Evolutionary conservation across 2,888 invertebrate species (phyloP), one percentile per base, ranked within the genome.

Genomic region (Monochamus alternatus): DNA sequence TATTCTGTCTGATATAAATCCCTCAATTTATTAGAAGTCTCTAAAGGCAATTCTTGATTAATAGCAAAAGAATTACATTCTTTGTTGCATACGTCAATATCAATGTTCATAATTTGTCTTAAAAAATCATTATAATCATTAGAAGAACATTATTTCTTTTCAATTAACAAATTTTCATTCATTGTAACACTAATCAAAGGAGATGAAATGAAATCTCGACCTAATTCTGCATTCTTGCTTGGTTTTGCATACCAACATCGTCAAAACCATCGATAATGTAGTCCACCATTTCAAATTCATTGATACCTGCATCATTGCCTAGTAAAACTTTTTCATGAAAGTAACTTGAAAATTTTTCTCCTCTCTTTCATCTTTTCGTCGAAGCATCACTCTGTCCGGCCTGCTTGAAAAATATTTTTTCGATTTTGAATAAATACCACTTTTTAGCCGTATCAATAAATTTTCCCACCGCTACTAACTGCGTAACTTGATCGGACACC

Each of bases 321-420:
- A 77, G 64, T 38, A 69, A 66, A 8, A 79, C 72, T 71, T 79
- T 79, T 5, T 79, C 77, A 14, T 75, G 72, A 66, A 47, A 77
- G 62, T 79, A 79, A 5, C 14, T 64, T 8, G 74, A 22, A 47
- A 77, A 79, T 31, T 67, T 77, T 51, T 77, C 79, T 67, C 58
- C 64, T 8, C 14, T 58, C 4, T 63, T 65, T 77, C 79, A 79
- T 31, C 69, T 67, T 66, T n/a, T 22, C 30, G 38, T 9, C 38
- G 7, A 7, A 63, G n/a, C 9, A 8, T n/a, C 10, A 63, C 71
- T 71, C 68, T 62, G 38, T 66, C 74, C 10, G 52, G 52, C 12
- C 32, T 31, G 5, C 3, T 31, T 12, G 30, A 3, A 60, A 31
- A 60, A 3, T 31, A 3, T 10, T 60, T 60, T 32, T 32, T 74